Evolutionary conservation across 1,140 invertebrate genomes (phyloP).

Genomic region (Artemia franciscana): DNA sequence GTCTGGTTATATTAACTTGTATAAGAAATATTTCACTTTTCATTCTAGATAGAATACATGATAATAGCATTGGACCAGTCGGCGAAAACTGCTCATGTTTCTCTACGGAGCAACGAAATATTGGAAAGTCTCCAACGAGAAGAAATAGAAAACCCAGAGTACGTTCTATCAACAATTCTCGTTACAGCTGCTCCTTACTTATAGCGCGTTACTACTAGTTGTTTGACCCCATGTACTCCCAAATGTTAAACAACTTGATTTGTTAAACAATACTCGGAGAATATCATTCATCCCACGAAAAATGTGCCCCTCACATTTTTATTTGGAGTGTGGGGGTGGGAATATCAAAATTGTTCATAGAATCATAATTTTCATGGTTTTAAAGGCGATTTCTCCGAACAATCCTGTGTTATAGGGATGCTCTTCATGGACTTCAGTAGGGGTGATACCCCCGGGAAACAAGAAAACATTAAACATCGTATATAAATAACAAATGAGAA

Average conservation of each 20-base stretch:
- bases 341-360: background rate
- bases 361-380: background rate
- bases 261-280: background rate
- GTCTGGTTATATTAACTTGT: background rate
- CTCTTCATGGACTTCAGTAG: no score
- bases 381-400: background rate
- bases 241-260: background rate
- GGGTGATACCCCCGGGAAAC: background rate
- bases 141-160: conserved; percentile 51
- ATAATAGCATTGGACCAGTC: conserved; percentile 84
- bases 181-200: background rate
- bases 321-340: background rate
- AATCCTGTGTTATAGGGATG: background rate
- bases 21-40: background rate
- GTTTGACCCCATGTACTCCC: background rate
- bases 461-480: background rate
- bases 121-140: conserved; percentile 49
- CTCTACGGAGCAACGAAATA: conserved; percentile 53
- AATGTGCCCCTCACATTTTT: background rate
- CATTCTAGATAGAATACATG: conserved; percentile 54
- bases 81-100: conserved; percentile 54
- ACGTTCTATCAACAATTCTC: conserved; percentile 18
- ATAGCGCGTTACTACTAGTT: background rate
- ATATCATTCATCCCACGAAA: background rate
- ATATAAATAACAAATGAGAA: background rate